Percentiles rank a stretch among this genome's conserved stretches.
phyloP scores from a whole-genome alignment of 30 jellyfish, hydroid and myxozoan species.

The Rhopilema esculentum region DNA sequence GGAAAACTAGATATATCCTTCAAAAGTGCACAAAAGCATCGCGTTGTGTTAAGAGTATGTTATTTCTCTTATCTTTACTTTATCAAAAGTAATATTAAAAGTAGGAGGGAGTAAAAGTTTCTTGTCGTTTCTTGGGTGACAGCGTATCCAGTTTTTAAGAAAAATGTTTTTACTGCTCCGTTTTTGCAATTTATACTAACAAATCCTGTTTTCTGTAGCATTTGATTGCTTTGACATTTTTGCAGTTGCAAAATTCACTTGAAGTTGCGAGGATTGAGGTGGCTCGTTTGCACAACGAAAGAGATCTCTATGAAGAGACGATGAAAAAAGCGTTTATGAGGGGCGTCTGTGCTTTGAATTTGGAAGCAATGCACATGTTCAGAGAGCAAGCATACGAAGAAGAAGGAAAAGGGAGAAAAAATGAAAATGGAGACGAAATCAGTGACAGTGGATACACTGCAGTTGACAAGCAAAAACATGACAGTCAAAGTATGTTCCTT shows the following conservation, averaged over 20 bases:
- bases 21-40: too few species aligned
- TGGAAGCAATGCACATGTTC: constrained; percentile 98
- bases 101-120: too few species aligned
- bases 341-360: constrained; percentile 96
- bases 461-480: neutral
- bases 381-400: constrained; percentile 73
- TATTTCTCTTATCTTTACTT: too few species aligned
- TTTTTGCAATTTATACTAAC: too few species aligned
- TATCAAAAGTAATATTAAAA: too few species aligned
- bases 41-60: too few species aligned
- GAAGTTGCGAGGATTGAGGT: constrained; percentile 85
- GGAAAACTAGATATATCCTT: too few species aligned
- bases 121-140: too few species aligned
- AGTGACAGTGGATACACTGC: neutral
- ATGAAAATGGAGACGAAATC: neutral
- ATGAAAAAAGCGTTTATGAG: constrained; percentile 98
- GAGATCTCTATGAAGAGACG: constrained; percentile 90
- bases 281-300: constrained; percentile 89
- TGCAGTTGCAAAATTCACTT: constrained; percentile 82
- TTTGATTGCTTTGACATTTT: too few species aligned
- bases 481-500: neutral
- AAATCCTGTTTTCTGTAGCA: neutral
- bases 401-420: neutral
- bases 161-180: neutral
- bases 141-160: too few species aligned